phyloP scores from a whole-genome alignment of 1,140 invertebrate genomes.

The Hycleus phaleratus region DNA sequence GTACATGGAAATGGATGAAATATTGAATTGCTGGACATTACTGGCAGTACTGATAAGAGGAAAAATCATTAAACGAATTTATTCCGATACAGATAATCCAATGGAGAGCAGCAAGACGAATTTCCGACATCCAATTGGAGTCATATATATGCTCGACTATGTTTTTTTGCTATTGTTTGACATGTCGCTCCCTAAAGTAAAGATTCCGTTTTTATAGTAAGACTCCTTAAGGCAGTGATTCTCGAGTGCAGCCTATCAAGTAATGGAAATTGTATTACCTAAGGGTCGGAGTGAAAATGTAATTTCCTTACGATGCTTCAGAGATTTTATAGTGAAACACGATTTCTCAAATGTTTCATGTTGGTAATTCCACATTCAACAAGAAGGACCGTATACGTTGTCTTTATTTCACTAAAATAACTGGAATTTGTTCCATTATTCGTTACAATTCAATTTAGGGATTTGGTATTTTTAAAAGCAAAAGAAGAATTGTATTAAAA shows the following conservation, averaged over 20 bases:
- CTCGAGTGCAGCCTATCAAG: conserved; percentile 22
- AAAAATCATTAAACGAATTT: too few relatives aligned
- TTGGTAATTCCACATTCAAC: background rate
- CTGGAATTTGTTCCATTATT: too few relatives aligned
- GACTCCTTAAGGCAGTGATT: background rate
- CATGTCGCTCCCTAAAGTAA: background rate
- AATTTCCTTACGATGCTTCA: conserved; percentile 21
- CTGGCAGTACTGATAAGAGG: too few relatives aligned
- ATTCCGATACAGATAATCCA: too few relatives aligned
- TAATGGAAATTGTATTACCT: conserved; percentile 28
- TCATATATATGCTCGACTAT: background rate
- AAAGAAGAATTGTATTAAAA: too few relatives aligned
- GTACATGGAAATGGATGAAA: too few relatives aligned
- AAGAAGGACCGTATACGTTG: too few relatives aligned
- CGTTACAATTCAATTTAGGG: too few relatives aligned
- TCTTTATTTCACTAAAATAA: too few relatives aligned
- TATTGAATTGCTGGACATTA: too few relatives aligned
- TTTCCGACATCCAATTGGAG: background rate
- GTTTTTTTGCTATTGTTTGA: conserved; percentile 1
- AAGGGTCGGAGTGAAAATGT: conserved; percentile 23
- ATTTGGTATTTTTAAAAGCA: too few relatives aligned
- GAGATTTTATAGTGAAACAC: conserved; percentile 15
- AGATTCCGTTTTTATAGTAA: conserved; percentile 4
- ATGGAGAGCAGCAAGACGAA: background rate
- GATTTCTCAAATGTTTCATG: background rate